These are phyloP conservation scores for Ptyas mucosa DNA, from an alignment of 2,113 vertebrate genomes.

Conservation along the genomic window DNA sequence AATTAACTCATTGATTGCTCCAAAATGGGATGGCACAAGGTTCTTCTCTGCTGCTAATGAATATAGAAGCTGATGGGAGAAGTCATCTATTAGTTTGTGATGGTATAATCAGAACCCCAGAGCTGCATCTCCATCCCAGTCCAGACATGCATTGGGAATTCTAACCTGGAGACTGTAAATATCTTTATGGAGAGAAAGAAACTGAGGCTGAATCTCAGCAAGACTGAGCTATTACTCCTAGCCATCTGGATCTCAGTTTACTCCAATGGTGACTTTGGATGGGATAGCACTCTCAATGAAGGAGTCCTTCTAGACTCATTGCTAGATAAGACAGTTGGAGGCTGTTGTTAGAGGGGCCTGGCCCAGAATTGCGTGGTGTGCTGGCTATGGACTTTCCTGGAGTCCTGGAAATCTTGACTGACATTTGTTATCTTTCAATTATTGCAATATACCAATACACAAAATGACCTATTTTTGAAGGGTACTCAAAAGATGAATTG, in stretches of 20 bases:
- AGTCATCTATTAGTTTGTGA: not conserved
- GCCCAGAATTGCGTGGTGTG: not conserved
- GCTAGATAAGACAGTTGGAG: not conserved
- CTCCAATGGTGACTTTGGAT: not conserved
- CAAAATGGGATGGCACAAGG: not conserved
- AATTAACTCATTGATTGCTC: not conserved
- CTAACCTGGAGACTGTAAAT: not conserved
- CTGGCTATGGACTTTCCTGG: not conserved
- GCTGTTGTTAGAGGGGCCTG: not conserved
- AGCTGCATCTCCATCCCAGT: not conserved
- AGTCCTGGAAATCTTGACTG: not conserved
- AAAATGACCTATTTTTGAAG: not conserved
- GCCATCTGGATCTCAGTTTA: not conserved
- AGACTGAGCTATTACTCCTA: not conserved
- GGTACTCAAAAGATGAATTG: not conserved
- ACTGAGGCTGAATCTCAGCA: not conserved
- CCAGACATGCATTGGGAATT: not conserved
- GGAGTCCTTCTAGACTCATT: not conserved
- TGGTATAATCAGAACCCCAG: not conserved
- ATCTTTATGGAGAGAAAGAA: not conserved
- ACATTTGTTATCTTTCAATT: not conserved
- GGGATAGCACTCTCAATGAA: not conserved
- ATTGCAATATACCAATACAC: not conserved
- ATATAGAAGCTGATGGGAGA: not conserved
- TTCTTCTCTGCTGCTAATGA: not conserved